A percentile compares a stretch with the other conserved stretches of the same genome.
phyloP scores from a whole-genome alignment of 2,888 invertebrate species.

The Tetropium fuscum region DNA sequence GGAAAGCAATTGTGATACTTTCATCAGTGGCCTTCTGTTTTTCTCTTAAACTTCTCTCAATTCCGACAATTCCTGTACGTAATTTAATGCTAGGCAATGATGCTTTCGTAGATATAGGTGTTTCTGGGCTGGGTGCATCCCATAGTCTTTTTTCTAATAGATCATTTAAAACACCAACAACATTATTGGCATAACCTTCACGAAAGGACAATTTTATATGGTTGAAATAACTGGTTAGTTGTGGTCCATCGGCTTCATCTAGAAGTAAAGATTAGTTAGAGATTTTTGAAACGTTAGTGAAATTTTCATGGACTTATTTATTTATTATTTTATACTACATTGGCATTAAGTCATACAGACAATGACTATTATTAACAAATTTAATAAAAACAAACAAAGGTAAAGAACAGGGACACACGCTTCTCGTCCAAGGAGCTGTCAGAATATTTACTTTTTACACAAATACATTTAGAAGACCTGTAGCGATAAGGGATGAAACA shows the following conservation, averaged over 20 bases:
- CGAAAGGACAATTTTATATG: conserved; percentile 89
- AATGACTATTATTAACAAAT: no score
- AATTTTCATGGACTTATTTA: no score
- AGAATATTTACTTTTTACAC: no score
- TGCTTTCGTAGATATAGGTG: conserved; percentile 61
- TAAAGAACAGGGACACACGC: no score
- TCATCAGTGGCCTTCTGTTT: conserved; percentile 92
- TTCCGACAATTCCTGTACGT: conserved; percentile 93
- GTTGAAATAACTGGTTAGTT: conserved; percentile 76
- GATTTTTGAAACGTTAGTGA: no score
- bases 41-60: conserved; percentile 92
- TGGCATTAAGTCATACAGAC: no score
- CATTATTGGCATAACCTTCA: conserved; percentile 79
- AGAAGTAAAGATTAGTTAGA: conserved; percentile 16
- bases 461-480: no score
- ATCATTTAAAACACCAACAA: conserved; percentile 74
- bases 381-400: no score
- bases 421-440: no score
- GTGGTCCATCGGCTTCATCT: conserved; percentile 74
- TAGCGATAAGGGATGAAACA: no score
- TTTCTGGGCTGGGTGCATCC: conserved; percentile 65
- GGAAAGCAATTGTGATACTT: conserved; percentile 93
- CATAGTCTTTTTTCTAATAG: conserved; percentile 74
- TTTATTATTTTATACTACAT: neutral
- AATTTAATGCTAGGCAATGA: conserved; percentile 72